Conservation (phyloP, 2,888 invertebrate genomes). For the Stenichneumon culpator region DNA sequence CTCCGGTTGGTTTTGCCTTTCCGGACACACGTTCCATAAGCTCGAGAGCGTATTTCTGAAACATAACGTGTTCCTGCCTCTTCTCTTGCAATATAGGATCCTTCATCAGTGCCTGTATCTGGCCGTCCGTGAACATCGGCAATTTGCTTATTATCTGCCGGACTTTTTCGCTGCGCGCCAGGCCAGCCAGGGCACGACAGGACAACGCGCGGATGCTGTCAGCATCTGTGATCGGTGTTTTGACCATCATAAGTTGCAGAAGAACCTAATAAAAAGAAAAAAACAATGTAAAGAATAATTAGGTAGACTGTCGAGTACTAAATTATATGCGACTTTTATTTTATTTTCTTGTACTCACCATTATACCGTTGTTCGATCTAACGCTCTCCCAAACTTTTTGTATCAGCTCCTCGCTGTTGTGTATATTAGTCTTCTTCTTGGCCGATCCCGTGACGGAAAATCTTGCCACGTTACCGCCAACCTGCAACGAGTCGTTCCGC, state of each 20-base stretch:
- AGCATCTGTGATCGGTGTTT: conserved; percentile 98
- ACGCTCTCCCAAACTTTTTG: conserved; percentile 98
- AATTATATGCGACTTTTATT: too few species aligned
- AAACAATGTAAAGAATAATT: not conserved
- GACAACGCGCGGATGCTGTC: conserved; percentile 97
- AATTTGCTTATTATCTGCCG: conserved; percentile 98
- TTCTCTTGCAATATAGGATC: conserved; percentile 99
- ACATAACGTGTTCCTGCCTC: conserved; percentile 96
- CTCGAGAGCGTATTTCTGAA: conserved; percentile 97
- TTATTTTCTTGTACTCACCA: conserved; percentile 87
- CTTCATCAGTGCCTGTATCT: conserved; percentile 96
- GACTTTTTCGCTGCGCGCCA: conserved; percentile 97
- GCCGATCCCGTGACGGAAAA: conserved; percentile 86
- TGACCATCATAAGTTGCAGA: conserved; percentile 94
- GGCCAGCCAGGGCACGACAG: conserved; percentile 96
- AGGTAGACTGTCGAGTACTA: not conserved
- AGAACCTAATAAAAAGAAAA: conserved; percentile 88
- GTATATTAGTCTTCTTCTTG: conserved; percentile 88
- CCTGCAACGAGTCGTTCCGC: conserved; percentile 79
- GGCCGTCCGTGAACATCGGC: conserved; percentile 96
- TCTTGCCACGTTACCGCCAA: conserved; percentile 86
- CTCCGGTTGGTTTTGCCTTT: conserved; percentile 92
- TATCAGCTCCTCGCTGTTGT: conserved; percentile 94
- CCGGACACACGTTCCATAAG: conserved; percentile 96
- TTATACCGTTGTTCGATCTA: conserved; percentile 97